phyloP scores from a whole-genome alignment of 2,797 vertebrate genomes.

The Adrianichthys oophorus region DNA sequence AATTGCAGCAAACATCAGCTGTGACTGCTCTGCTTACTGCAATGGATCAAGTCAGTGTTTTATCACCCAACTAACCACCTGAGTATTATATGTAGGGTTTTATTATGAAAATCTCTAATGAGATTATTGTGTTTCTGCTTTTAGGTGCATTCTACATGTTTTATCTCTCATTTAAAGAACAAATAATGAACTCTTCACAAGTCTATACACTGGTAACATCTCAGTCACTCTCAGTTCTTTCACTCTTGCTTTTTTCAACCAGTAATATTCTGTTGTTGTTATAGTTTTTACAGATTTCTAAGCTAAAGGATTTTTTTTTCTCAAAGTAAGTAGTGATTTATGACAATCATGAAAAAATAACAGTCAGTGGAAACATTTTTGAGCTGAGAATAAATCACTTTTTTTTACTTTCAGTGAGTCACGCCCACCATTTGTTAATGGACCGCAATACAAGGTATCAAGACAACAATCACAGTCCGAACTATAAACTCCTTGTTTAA shows the following conservation, averaged over 20 bases:
- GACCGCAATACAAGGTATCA: conserved; percentile 51
- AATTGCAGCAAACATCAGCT: conserved; percentile 53
- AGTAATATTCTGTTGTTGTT: conserved; percentile 5
- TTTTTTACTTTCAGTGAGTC: conserved; percentile 32
- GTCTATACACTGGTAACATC: conserved; percentile 48
- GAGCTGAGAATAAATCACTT: background rate
- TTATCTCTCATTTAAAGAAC: conserved; percentile 17
- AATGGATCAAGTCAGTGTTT: conserved; percentile 48
- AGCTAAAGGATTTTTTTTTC: conserved; percentile 25
- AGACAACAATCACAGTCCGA: background rate
- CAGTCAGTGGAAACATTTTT: background rate
- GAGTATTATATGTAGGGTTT: background rate
- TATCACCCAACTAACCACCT: background rate
- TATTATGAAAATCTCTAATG: background rate
- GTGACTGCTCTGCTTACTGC: conserved; percentile 60
- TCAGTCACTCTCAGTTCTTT: background rate
- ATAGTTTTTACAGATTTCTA: conserved; percentile 36
- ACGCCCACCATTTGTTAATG: conserved; percentile 19
- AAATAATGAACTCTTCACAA: background rate
- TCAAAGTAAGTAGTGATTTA: conserved; percentile 36
- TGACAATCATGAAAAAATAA: background rate
- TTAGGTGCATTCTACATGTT: conserved; percentile 69
- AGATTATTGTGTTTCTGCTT: conserved; percentile 11
- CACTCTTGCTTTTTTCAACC: background rate
- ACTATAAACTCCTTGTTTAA: background rate